Evolutionary conservation across 30 jellyfish, hydroid and myxozoan genomes (phyloP).

Genomic region (Cassiopea xamachana): DNA sequence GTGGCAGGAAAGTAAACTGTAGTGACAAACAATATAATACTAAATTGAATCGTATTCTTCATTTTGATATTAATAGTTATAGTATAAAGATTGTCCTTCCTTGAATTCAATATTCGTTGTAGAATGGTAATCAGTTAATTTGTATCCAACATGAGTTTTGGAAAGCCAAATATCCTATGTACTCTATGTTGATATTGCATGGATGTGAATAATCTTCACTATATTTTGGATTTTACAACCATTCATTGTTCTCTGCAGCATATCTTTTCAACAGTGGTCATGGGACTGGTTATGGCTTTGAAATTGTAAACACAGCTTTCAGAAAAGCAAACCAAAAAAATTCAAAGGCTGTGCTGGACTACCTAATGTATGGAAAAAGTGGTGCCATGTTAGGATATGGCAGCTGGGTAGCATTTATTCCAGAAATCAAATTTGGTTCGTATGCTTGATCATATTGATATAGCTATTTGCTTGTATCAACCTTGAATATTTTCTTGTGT

Average conservation of each 20-base stretch:
- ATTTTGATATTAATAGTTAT: too few species aligned
- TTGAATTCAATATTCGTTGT: too few species aligned
- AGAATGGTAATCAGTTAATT: too few species aligned
- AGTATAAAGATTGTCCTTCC: too few species aligned
- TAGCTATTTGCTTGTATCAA: too few species aligned
- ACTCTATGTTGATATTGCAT: not conserved
- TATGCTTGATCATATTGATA: not conserved
- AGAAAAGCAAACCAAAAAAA: not conserved
- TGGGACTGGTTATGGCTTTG: slow-evolving; percentile 67
- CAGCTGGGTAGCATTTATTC: slow-evolving; percentile 68
- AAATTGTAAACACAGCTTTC: slow-evolving; percentile 29
- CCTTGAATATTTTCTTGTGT: too few species aligned
- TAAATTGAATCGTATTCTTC: too few species aligned
- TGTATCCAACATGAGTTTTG: too few species aligned
- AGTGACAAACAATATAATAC: too few species aligned
- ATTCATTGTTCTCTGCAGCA: not conserved
- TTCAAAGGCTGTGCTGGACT: slow-evolving; percentile 30
- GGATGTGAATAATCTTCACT: too few species aligned
- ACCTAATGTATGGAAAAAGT: slow-evolving; percentile 65
- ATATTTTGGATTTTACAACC: not conserved
- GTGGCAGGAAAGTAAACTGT: too few species aligned
- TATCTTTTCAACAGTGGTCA: slow-evolving; percentile 62
- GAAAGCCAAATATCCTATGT: too few species aligned
- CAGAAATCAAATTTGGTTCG: slow-evolving; percentile 84
- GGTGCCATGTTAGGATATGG: slow-evolving; percentile 92